Base-by-base conservation (phyloP, 2,888 invertebrate genomes). In the Zaprionus obscuricornis region DNA sequence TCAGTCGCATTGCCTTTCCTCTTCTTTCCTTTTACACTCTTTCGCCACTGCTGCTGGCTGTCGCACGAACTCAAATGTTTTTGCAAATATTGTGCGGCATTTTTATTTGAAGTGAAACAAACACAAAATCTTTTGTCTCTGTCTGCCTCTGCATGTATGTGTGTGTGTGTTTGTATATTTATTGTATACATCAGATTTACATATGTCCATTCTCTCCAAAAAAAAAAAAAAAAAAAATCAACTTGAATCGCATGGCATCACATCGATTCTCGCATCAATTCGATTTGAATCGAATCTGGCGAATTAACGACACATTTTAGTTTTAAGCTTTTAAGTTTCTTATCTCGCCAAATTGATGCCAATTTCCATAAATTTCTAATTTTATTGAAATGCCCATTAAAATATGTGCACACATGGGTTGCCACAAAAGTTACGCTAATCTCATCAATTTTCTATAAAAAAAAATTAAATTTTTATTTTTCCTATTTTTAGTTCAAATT, bases 321-420 rank as follows among this genome's bases (percentile, higher is more conserved):
- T 75, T 81, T 81, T 66, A 86, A 81, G 81, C 81, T 81, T 81
- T 81, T 81, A 86, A 82, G 74, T 81, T 66, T 69, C 46, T 68
- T 78, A 74, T 77, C 75, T 74, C n/a, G 34, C 55, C 54, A 58
- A 57, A 59, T 42, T 20, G 45, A 52, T 51, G 40, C 34, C 77
- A 64, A 84, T 81, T 86, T 86, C 85, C 86, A 86, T 86, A 86
- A 81, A 81, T 81, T 85, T 84, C 86, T 82, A 81, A 81, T 81
- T 86, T 77, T 84, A 77, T 66, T 79, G 72, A 85, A 84, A 63
- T 74, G 39, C 50, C 83, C 74, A 69, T 69, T 69, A 73, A 73
- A 60, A 52, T 52, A 73, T 60, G 52, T 71, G 50, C 10, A 20
- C 20, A 16, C 27, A 36, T 51, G 56, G 37, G 39, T 18, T 29